Evolutionary conservation across 1,140 invertebrate genomes (phyloP), one percentile per base, ranked within the genome.

Genomic region (Odontomachus brunneus): DNA sequence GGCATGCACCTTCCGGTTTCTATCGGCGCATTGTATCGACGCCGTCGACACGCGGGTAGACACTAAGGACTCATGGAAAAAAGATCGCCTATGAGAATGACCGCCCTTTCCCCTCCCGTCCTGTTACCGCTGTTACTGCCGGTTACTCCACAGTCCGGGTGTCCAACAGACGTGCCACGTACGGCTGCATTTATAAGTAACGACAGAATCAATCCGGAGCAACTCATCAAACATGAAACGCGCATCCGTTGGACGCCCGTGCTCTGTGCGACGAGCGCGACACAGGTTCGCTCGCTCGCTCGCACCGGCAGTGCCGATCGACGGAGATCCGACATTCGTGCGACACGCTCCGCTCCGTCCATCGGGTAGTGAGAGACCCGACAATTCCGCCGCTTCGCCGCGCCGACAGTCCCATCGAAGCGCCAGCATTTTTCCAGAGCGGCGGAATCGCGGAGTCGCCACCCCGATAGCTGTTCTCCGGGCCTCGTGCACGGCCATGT

Each of bases 391-490:
- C 75, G 75, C 75, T 80, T 71, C 75, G 65, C 24, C 51, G 74
- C 74, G 62, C 19, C 74, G 75, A 78, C 75, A 19, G 44, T 57
- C 65, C 65, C 38, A 66, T 71, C 44, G 63, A 81, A 72, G 48
- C 49, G 63, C 29, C 33, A 48, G 19, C 19, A 59, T 81, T 75
- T 76, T 75, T 74, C 49, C 57, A 60, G 74, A 67, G 55, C 73
- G 66, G 66, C 62, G 82, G 85, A 87, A 80, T 84, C 75, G 86
- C 63, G 62, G 81, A 87, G 75, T 53, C 86, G 67, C 75, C 49
- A 72, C 29, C 67, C 67, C 69, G 63, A 49, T 73, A 76, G 51
- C 57, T 57, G 63, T 78, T 83, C 71, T 83, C 65, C 69, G 57
- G 82, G 59, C 60, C 84, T 67, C 72, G 71, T 62, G 81, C 75